A percentile compares a stretch with the other conserved stretches of the same genome.
Conservation (phyloP, 2,888 invertebrate genomes). For the Lithophane leautieri region DNA sequence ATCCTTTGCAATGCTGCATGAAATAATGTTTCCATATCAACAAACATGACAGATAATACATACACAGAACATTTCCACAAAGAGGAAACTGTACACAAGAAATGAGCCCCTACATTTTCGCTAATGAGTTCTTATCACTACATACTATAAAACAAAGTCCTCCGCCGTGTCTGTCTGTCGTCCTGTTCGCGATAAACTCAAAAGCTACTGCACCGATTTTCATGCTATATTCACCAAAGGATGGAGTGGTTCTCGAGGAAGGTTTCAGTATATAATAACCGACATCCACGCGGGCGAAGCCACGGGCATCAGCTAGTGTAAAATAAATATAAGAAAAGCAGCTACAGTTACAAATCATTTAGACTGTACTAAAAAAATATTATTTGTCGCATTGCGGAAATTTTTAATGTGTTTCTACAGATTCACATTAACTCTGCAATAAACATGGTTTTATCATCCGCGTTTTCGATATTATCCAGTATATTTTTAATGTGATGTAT, state of each 20-base stretch:
- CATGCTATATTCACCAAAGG: no score
- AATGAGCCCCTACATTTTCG: slow-evolving; percentile 24
- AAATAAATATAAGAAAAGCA: slow-evolving; percentile 8
- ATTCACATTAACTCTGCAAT: slow-evolving; percentile 39
- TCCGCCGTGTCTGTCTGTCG: no score
- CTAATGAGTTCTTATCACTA: slow-evolving; percentile 33
- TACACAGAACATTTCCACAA: slow-evolving; percentile 26
- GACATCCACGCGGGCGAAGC: no score
- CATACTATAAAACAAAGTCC: no score
- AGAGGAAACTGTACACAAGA: slow-evolving; percentile 5
- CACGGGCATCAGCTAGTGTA: no score
- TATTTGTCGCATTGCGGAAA: slow-evolving; percentile 76
- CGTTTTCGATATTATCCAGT: slow-evolving; percentile 13
- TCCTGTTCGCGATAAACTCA: no score
- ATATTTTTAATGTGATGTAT: slow-evolving; percentile 5
- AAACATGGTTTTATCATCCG: slow-evolving; percentile 41
- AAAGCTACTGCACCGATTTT: no score
- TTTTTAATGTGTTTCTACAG: slow-evolving; percentile 57
- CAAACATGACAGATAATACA: slow-evolving; percentile 6
- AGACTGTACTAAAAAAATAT: slow-evolving; percentile 18
- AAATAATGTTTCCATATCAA: slow-evolving; percentile 12
- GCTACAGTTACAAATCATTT: slow-evolving; percentile 36
- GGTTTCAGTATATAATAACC: no score
- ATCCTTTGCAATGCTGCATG: slow-evolving; percentile 4
- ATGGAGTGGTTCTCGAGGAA: no score